Base-by-base conservation (phyloP, 1,140 invertebrate genomes). In the Centruroides vittatus region DNA sequence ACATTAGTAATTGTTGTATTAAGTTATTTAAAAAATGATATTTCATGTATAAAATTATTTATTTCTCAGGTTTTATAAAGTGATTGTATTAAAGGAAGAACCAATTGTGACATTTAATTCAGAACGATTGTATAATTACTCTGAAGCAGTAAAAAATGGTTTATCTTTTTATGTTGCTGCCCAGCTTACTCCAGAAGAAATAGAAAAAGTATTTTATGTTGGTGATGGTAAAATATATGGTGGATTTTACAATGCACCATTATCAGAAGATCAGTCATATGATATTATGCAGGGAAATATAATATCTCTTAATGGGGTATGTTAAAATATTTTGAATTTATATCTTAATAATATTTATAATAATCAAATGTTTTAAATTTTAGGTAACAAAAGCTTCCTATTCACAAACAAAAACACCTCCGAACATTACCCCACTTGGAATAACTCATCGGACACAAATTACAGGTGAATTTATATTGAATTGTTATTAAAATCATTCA, bases 131-230 rank as follows among this genome's bases (percentile, higher is more conserved):
- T 72, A 76, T 34, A 78, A 81, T 67, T 85, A 81, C 71, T 58
- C 56, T 67, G 76, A 79, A 69, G 81, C 82, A 3, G 72, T 71
- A 58, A 76, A 75, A 64, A 78, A 80, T 65, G 82, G 79, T 11
- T 68, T 84, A 5, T 80, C 81, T 12, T 91, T 87, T 71, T 93
- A 93, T 67, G 82, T 91, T 46, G 81, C 88, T 23, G 89, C 83
- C 3, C 83, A 89, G 72, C 75, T 93, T 59, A 76, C 79, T 54
- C 78, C 77, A 12, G 72, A 78, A 48, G 63, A 69, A 58, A 58
- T 59, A 54, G 72, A 74, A 69, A 75, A 68, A 34, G 75, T 78
- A 35, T 93, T 93, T 76, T 76, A 79, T 5, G 81, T 94, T 53
- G 89, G 90, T 11, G 84, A 92, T 75, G 80, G 81, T 34, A 77